phyloP scores from a whole-genome alignment of 2,113 vertebrate genomes.

The Melospiza melodia region DNA sequence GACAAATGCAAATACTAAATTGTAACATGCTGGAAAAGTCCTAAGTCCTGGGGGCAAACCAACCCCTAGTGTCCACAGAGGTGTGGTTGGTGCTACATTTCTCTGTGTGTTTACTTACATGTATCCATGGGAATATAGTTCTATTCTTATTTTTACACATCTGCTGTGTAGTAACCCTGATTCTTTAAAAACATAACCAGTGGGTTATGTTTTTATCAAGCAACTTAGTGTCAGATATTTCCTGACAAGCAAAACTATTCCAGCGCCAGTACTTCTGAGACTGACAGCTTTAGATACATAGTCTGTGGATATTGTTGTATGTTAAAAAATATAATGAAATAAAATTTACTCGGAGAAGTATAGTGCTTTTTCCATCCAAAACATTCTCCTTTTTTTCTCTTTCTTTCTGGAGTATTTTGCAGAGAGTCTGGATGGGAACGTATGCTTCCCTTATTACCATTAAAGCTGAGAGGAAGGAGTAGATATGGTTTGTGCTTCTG shows the following conservation, averaged over 20 bases:
- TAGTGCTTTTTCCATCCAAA: background rate
- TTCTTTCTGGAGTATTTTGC: background rate
- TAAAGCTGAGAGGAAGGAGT: background rate
- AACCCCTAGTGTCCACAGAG: background rate
- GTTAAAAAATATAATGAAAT: background rate
- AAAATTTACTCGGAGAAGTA: background rate
- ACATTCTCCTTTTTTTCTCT: background rate
- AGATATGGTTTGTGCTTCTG: background rate
- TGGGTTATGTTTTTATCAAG: background rate
- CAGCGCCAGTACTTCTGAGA: background rate
- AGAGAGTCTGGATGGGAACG: background rate
- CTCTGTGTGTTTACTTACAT: background rate
- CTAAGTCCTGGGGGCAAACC: background rate
- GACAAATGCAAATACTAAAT: background rate
- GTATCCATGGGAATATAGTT: background rate
- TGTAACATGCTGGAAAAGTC: background rate
- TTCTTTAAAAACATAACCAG: background rate
- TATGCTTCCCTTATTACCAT: background rate
- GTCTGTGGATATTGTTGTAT: background rate
- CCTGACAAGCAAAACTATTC: background rate
- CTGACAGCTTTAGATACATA: background rate
- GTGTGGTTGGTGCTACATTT: background rate
- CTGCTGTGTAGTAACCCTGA: background rate
- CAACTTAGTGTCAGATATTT: background rate
- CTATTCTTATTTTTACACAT: background rate